phyloP scores from a whole-genome alignment of 92 coral and sea anemone species.

The Palythoa caribaeorum region DNA sequence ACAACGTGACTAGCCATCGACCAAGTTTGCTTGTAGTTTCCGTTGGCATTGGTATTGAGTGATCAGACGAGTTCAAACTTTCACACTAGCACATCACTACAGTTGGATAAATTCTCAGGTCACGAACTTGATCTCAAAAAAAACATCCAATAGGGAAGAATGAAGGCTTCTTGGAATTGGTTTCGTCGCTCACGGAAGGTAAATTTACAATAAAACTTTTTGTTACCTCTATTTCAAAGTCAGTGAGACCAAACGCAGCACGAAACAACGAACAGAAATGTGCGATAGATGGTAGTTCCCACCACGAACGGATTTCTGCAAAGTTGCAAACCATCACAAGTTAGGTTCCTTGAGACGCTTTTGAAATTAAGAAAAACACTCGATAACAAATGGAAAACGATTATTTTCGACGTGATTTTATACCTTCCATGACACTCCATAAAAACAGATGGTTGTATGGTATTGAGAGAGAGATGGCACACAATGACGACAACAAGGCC shows the following conservation, averaged over 20 bases:
- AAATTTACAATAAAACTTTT: constrained; percentile 12
- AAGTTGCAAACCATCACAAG: constrained; percentile 70
- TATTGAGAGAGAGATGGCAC: constrained; percentile 64
- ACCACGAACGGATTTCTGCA: constrained; percentile 99
- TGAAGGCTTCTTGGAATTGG: constrained; percentile 25
- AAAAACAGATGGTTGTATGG: constrained; percentile 94
- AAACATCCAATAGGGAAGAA: constrained; percentile 11
- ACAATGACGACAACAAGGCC: constrained; percentile 92
- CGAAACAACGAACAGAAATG: constrained; percentile 99
- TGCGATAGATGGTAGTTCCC: constrained; percentile 99
- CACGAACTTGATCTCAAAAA: constrained; percentile 43
- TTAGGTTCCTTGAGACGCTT: constrained; percentile 68
- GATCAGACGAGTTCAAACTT: constrained; percentile 69
- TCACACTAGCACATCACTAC: constrained; percentile 16
- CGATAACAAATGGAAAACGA: constrained; percentile 68
- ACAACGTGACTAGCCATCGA: constrained; percentile 53
- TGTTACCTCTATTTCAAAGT: constrained; percentile 99
- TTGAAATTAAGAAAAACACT: constrained; percentile 60
- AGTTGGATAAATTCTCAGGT: constrained; percentile 19
- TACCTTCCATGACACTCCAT: constrained; percentile 98
- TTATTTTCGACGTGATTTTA: constrained; percentile 69
- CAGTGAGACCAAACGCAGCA: constrained; percentile 98
- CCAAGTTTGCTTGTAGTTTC: constrained; percentile 26
- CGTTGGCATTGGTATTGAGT: constrained; percentile 37
- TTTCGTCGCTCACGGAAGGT: constrained; percentile 8